Base-by-base conservation (phyloP, 2,113 vertebrate species). In the Tetraodon nigroviridis region DNA sequence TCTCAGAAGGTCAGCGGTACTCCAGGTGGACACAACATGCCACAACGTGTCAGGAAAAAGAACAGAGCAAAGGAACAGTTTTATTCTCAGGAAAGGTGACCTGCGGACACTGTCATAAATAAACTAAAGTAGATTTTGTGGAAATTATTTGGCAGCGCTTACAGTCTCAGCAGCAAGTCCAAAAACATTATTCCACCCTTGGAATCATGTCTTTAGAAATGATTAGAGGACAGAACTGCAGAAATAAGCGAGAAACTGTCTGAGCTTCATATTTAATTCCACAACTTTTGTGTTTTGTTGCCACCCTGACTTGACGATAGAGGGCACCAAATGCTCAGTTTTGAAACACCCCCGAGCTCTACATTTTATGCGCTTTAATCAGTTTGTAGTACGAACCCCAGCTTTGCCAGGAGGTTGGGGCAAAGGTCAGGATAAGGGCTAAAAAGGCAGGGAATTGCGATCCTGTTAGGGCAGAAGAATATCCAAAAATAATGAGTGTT, bases 1-100 rank as follows among this genome's bases (percentile, higher is more conserved):
- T 85, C 42, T 49, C 84, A 86, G 86, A 88, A 90, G 89, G 90
- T 90, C 89, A 88, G 60, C 61, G 29, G 67, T 76, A 71, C 79
- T 80, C 85, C 61, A 57, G 87, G 84, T 86, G 85, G 83, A 86
- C 81, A 84, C 83, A 81, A 85, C 80, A 85, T 75, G 81, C 79
- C 82, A 83, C 80, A 74, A n/a, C 52, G 70, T 81, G 79, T 72
- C 72, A 73, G 80, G 81, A 89, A 88, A 87, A 83, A 75, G 70
- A 37, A 12, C 72, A 89, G 81, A 89, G 86, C 84, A 87, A 87
- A 83, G 78, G 65, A 79, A 78, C 81, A 84, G 80, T 86, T 88
- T 82, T 78, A 84, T 73, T 84, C 78, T 55, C 71, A 70, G 78
- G 66, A 76, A 57, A 55, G 56, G 73, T 79, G 79, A 84, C 84